Evolutionary conservation across 2,888 invertebrate species (phyloP), one percentile per base, ranked within the genome.

Genomic region (Catocala nupta): DNA sequence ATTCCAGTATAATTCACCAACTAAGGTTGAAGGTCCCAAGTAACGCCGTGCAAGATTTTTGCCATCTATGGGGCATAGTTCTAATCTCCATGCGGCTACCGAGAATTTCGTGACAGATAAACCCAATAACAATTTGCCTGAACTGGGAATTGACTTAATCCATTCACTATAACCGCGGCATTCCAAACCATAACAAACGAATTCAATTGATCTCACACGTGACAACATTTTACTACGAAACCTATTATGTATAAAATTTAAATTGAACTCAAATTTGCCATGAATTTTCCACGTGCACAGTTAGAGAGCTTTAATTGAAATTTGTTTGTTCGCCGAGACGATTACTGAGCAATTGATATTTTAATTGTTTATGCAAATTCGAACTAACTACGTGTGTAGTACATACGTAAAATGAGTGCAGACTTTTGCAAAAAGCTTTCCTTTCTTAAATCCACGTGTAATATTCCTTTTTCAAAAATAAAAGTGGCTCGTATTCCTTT

Each of bases 251-350:
- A 80, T 81, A 80, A 81, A 78, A 82, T 84, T 77, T 84, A 82
- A 85, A 85, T 88, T 81, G 85, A 86, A 81, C 77, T 72, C 68
- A 79, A 81, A 82, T 85, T 77, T 80, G 79, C 77, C 76, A 77
- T 81, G 78, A 80, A 85, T 87, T 87, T 87, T 84, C 82, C 81
- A 81, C 79, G 74, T 82, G 77, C 80, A 75, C 81, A 85, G 83
- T 83, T 83, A 84, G 79, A 81, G 80, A 81, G 79, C 75, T 81
- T 81, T 86, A 86, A 88, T 87, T 88, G 82, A 86, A 88, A 86
- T 83, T 85, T 81, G 81, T 84, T 80, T 82, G 82, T 83, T 81
- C 78, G 78, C 77, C 75, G 73, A 78, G 81, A 84, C 82, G 77
- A 84, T 85, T 83, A 80, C 80, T 68, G 64, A 75, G 81, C 81